These are phyloP conservation scores for Holothuria glaberrima DNA, from an alignment of 35 echinoderm and acorn worm genomes.

Conservation along the genomic window DNA sequence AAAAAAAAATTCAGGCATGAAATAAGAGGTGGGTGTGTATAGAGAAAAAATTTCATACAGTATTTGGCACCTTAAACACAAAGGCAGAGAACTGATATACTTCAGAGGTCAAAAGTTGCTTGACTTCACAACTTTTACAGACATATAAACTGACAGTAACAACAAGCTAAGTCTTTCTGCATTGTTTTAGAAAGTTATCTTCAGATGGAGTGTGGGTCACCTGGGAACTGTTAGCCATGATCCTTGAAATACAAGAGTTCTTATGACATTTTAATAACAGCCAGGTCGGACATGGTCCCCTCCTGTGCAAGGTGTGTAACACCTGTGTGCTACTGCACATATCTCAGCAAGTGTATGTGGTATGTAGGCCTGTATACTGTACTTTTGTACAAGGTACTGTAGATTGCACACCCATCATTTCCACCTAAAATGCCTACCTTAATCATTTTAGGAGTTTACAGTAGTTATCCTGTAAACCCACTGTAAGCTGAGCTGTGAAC, in stretches of 20 bases:
- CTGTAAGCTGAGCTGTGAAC: no score
- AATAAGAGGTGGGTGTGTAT: no score
- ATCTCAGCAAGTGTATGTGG: no score
- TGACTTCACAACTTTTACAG: slow-evolving; percentile 30
- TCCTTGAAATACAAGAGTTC: slow-evolving; percentile 19
- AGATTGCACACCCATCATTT: no score
- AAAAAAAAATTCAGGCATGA: no score
- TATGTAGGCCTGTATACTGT: no score
- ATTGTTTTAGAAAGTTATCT: background rate
- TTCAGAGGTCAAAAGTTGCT: background rate
- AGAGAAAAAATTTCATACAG: no score
- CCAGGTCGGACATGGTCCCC: slow-evolving; percentile 19
- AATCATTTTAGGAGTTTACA: no score
- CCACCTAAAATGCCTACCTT: no score
- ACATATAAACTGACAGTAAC: slow-evolving; percentile 3
- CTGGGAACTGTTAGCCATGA: slow-evolving; percentile 4
- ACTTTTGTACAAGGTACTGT: no score
- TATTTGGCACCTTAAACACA: no score
- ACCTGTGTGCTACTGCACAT: slow-evolving; percentile 11
- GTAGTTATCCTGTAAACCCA: no score
- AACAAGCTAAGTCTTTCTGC: background rate
- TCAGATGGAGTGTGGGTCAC: background rate
- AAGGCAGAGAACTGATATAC: background rate
- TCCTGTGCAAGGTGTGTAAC: slow-evolving; percentile 45
- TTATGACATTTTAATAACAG: slow-evolving; percentile 42